Evolutionary conservation across 1,140 invertebrate genomes (phyloP), one percentile per base, ranked within the genome.

Genomic region (Idris sp.): DNA sequence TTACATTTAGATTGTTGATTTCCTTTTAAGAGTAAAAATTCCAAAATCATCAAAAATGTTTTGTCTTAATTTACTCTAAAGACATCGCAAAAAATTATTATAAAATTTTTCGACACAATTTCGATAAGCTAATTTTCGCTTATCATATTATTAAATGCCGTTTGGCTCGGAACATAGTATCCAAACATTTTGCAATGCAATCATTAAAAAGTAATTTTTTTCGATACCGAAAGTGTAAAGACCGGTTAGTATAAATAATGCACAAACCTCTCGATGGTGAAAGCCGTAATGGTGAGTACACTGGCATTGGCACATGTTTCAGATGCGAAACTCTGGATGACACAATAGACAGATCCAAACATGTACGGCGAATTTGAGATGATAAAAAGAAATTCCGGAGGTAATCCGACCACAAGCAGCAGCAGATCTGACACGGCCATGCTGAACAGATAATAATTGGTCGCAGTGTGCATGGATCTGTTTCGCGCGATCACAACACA

Each of bases 231-330:
- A 30, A 46, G 41, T 30, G 13, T 46, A 11, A 30, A 46, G 28
- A 28, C 13, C 28, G 15, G 15, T 48, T 44, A 38, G 8, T 9
- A 54, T 35, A 25, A 43, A 22, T 26, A 58, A 49, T 41, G 2
- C 15, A 74, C 61, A 25, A 38, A 81, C 85, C 85, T 85, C 84
- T 99, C 97, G 3, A 97, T 91, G 0, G 97, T 98, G 86, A 99
- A 99, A 1, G 95, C 94, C 0, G 94, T 95, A 38, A 97, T 97
- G 4, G 95, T 97, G 35, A 98, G 88, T 0, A 98, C 94, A 0
- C 97, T 97, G 0, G 97, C 96, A 84, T 98, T 97, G 1, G 95
- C 95, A 0, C 96, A 97, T 2, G 94, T 96, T 83, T 98, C 97
- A 0, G 95, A 92, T 0, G 95, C 90, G 30, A 97, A 89, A 0